Percentiles rank a stretch among this genome's conserved stretches.
phyloP scores from a whole-genome alignment of 2,888 invertebrate species.

The Hemaris fuciformis region DNA sequence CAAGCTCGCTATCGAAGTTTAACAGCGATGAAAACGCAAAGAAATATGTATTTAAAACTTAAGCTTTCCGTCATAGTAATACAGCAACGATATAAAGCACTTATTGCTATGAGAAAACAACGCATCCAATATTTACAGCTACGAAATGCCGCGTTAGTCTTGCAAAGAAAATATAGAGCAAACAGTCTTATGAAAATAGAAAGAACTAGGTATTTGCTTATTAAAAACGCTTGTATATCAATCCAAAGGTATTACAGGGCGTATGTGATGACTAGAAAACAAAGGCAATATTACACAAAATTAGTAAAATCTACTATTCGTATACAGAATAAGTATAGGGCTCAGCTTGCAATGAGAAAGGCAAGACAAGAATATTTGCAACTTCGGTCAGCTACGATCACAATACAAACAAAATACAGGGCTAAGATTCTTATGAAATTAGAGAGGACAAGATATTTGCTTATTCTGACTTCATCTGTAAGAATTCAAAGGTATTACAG shows the following conservation, averaged over 20 bases:
- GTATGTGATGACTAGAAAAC: slow-evolving; percentile 38
- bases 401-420: slow-evolving; percentile 60
- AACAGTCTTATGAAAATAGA: slow-evolving; percentile 51
- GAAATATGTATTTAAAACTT: slow-evolving; percentile 48
- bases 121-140: slow-evolving; percentile 45
- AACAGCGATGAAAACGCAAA: slow-evolving; percentile 52
- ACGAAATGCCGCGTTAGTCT: slow-evolving; percentile 31
- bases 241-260: slow-evolving; percentile 70
- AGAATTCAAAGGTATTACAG: not conserved
- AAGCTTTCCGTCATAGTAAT: slow-evolving; percentile 46
- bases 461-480: not conserved
- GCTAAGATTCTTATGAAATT: slow-evolving; percentile 31
- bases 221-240: slow-evolving; percentile 49
- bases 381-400: slow-evolving; percentile 33
- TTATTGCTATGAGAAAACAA: slow-evolving; percentile 49
- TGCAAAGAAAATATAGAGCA: slow-evolving; percentile 64
- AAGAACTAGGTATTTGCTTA: slow-evolving; percentile 52
- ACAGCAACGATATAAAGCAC: slow-evolving; percentile 65
- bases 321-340: slow-evolving; percentile 57
- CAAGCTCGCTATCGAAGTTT: slow-evolving; percentile 65
- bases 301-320: slow-evolving; percentile 40
- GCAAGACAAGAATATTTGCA: slow-evolving; percentile 45
- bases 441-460: slow-evolving; percentile 42
- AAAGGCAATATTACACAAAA: slow-evolving; percentile 50
- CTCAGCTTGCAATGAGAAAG: slow-evolving; percentile 49